phyloP scores from a whole-genome alignment of 2,797 vertebrate species.

The Anguilla obscura region DNA sequence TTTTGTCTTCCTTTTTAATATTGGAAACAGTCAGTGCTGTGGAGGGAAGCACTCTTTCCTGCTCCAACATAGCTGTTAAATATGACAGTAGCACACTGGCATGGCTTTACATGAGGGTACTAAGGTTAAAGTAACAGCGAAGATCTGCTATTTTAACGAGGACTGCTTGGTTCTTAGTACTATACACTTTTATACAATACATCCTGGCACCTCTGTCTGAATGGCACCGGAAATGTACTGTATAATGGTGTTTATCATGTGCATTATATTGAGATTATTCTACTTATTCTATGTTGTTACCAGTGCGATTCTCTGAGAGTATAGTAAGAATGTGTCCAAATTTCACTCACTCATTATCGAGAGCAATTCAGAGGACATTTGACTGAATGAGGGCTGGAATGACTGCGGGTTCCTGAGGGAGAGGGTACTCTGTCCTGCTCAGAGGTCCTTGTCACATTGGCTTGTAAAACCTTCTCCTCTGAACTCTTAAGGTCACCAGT shows the following conservation, averaged over 20 bases:
- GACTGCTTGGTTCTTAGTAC: not conserved
- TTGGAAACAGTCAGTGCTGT: not conserved
- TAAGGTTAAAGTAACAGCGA: not conserved
- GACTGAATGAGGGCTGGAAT: not conserved
- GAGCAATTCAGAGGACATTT: not conserved
- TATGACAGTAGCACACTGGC: not conserved
- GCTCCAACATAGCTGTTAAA: not conserved
- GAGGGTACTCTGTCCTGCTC: not conserved
- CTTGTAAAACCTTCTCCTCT: constrained; percentile 7
- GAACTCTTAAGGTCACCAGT: constrained; percentile 48
- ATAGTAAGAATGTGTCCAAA: not conserved
- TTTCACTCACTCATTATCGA: not conserved
- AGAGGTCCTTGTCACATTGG: not conserved
- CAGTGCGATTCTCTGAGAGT: not conserved
- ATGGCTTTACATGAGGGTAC: not conserved
- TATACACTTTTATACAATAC: not conserved
- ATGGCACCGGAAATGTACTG: not conserved
- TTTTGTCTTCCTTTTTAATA: not conserved
- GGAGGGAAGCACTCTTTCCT: not conserved
- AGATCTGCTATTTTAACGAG: not conserved
- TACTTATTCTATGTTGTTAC: not conserved
- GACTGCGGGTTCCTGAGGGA: not conserved
- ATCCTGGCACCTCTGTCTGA: not conserved
- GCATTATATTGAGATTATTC: not conserved
- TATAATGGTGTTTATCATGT: not conserved